Base-by-base conservation (phyloP, 2,888 invertebrate genomes). In the Mamestra brassicae region DNA sequence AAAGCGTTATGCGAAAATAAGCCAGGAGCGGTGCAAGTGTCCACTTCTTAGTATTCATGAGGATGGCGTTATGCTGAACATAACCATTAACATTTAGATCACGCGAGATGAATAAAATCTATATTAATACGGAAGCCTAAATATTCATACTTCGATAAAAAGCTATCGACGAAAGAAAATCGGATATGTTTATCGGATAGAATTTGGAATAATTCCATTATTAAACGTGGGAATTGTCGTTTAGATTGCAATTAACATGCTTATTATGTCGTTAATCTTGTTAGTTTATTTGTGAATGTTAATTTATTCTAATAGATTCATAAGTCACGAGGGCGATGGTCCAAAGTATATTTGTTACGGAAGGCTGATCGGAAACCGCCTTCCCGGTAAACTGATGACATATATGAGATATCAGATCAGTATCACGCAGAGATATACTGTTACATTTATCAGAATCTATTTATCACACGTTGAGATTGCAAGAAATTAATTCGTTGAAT, bases 11-110 rank as follows among this genome's bases (percentile, higher is more conserved):
- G 76, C 68, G 87, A 90, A 90, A 91, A 88, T 89, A 87, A 91
- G 89, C 93, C 94, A 94, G 93, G 85, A 94, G 94, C 94, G 91
- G 80, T 93, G 89, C 94, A 90, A 92, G 93, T 94, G 90, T 91
- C 89, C 81, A 85, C 90, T 91, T 87, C 87, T 92, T 91, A 90
- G 88, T 93, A 94, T 95, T 94, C 93, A 94, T 93, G 91, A 91
- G 91, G 90, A 92, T 85, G 88, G 89, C 87, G 88, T 92, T 91
- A 92, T 92, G 89, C 90, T 80, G 86, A 75, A 87, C 74, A 58
- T 71, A 83, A 80, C 85, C 80, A 90, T 88, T 87, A 83, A 83
- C 78, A 86, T 87, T 83, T 79, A 83, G 86, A 87, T 85, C 86
- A 88, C 78, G 61, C 58, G 45, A 85, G 80, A 76, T 83, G 76